Conservation (phyloP, 2,888 invertebrate genomes). For the Drosophila melanosoma region DNA sequence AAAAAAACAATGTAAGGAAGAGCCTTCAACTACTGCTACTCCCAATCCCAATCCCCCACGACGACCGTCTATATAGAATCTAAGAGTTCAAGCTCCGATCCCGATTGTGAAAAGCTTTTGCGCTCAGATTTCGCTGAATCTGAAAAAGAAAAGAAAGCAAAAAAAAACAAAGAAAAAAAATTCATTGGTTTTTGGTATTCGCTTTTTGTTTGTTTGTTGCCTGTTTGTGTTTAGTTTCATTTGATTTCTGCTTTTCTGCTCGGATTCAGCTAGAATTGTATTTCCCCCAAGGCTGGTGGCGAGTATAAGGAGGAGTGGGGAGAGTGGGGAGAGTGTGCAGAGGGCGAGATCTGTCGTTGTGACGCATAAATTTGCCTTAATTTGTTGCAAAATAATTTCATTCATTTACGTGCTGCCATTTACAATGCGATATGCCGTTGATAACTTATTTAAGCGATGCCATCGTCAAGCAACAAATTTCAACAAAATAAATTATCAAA, state of each 20-base stretch:
- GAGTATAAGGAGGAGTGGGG: neutral
- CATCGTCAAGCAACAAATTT: conserved; percentile 69
- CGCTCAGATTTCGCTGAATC: conserved; percentile 68
- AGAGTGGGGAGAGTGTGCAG: neutral
- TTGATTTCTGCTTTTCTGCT: conserved; percentile 28
- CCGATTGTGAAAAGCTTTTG: conserved; percentile 61
- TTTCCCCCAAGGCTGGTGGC: conserved; percentile 27
- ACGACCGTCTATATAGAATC: conserved; percentile 26
- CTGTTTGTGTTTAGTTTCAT: conserved; percentile 33
- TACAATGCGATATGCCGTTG: conserved; percentile 70
- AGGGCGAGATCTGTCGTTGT: conserved; percentile 49
- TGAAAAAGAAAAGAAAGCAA: neutral
- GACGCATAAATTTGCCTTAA: conserved; percentile 81
- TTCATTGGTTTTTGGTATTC: conserved; percentile 49
- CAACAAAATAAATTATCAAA: conserved; percentile 79
- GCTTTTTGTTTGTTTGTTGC: conserved; percentile 51
- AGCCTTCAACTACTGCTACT: neutral
- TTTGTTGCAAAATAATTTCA: conserved; percentile 82
- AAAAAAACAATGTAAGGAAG: conserved; percentile 13
- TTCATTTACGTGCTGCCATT: conserved; percentile 81
- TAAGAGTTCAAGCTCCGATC: conserved; percentile 48
- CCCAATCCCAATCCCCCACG: neutral
- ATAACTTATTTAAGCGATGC: conserved; percentile 81
- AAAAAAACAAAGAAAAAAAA: conserved; percentile 24
- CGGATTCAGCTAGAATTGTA: conserved; percentile 33